Evolutionary conservation across 2,113 vertebrate species (phyloP).

Genomic region (Nyctibius bracteatus): DNA sequence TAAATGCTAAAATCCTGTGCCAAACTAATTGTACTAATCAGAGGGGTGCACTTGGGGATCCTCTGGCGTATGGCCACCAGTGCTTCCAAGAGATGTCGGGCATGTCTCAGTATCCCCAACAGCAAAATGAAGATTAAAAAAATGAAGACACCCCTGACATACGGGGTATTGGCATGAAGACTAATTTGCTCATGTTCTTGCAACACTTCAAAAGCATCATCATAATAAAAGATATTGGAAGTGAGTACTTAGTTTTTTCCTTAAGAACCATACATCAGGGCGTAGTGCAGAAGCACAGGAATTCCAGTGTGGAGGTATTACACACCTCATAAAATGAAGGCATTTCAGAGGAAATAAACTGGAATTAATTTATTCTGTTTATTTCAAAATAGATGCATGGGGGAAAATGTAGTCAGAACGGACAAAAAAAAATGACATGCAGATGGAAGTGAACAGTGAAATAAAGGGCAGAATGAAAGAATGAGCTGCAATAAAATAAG

Average conservation of each 20-base stretch:
- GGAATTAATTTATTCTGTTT: neutral
- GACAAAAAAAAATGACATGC: neutral
- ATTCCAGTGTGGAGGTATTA: neutral
- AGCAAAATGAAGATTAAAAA: neutral
- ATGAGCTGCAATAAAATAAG: neutral
- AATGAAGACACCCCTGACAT: neutral
- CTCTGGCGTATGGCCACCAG: neutral
- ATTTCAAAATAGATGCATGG: neutral
- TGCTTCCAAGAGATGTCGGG: neutral
- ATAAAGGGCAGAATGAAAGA: neutral
- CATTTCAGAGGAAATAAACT: neutral
- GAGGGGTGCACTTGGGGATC: neutral
- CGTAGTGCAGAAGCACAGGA: neutral
- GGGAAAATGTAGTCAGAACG: neutral
- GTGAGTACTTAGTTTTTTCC: neutral
- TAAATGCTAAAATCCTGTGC: neutral
- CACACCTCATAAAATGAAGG: neutral
- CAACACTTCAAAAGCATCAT: neutral
- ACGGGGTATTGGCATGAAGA: neutral
- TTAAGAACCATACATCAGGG: neutral
- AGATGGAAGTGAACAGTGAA: neutral
- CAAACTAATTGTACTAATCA: neutral
- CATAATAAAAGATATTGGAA: neutral
- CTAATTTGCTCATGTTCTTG: neutral
- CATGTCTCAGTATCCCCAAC: neutral